These are phyloP conservation scores for Megalops atlanticus DNA, from an alignment of 2,113 vertebrate genomes.

Conservation along the genomic window DNA sequence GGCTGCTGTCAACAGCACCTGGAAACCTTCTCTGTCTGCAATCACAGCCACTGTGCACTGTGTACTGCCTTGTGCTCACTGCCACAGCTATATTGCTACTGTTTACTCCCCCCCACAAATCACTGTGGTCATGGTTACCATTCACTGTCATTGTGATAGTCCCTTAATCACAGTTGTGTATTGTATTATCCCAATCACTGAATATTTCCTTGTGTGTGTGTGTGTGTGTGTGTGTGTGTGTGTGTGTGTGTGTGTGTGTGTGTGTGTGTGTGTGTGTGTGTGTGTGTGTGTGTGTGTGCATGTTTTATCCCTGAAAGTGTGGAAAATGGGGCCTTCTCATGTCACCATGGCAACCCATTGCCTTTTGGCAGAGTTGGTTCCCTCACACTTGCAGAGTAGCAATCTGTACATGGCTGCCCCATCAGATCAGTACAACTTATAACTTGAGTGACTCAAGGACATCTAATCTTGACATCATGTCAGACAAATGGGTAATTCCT, in stretches of 20 bases:
- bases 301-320: not conserved
- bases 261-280: not conserved
- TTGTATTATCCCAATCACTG: not conserved
- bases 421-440: not conserved
- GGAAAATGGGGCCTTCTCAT: conserved; percentile 7
- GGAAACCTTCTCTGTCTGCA: not conserved
- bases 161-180: too few relatives aligned
- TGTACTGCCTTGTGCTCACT: too few relatives aligned
- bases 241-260: too few relatives aligned
- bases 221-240: too few relatives aligned
- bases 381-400: not conserved
- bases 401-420: not conserved
- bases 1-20: not conserved
- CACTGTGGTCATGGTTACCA: too few relatives aligned
- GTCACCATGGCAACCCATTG: not conserved
- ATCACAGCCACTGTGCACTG: not conserved
- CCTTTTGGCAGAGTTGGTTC: not conserved
- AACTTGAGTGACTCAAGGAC: not conserved
- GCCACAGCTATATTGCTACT: not conserved
- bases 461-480: not conserved
- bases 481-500: too few relatives aligned
- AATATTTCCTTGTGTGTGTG: too few relatives aligned
- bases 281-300: conserved; percentile 19
- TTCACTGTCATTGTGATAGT: too few relatives aligned
- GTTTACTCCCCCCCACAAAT: not conserved